These are phyloP conservation scores for Amia ocellicauda DNA, from an alignment of 2,113 vertebrate genomes.

Conservation along the genomic window DNA sequence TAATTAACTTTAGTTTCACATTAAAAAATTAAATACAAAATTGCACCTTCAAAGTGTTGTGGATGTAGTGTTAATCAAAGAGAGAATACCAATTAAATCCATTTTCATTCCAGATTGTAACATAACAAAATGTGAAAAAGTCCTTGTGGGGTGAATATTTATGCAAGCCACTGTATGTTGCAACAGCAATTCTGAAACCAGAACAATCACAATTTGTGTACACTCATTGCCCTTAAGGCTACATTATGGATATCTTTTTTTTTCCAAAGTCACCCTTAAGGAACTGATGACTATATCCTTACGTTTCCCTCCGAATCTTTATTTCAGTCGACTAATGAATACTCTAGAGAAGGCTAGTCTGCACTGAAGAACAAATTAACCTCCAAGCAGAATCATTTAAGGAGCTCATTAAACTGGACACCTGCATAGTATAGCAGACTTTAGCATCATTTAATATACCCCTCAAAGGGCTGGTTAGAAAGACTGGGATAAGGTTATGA, in stretches of 20 bases:
- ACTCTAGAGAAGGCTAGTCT: constrained; percentile 27
- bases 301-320: background rate
- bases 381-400: constrained; percentile 36
- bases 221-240: background rate
- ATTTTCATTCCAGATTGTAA: too few species aligned
- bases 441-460: constrained; percentile 26
- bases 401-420: constrained; percentile 52
- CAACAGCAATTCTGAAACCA: background rate
- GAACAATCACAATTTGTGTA: background rate
- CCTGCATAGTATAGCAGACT: constrained; percentile 34
- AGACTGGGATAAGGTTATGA: constrained; percentile 33
- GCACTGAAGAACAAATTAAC: constrained; percentile 50
- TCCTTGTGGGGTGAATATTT: too few species aligned
- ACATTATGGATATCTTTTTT: background rate
- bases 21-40: too few species aligned
- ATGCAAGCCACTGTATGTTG: too few species aligned
- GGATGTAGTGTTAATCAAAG: too few species aligned
- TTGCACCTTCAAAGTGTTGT: too few species aligned
- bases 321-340: constrained; percentile 5
- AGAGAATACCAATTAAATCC: too few species aligned
- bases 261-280: background rate
- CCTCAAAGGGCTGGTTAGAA: constrained; percentile 18
- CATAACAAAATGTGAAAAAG: too few species aligned
- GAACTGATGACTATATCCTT: background rate
- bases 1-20: too few species aligned